phyloP scores from a whole-genome alignment of 1,140 invertebrate species.

The Metopolophium dirhodum region DNA sequence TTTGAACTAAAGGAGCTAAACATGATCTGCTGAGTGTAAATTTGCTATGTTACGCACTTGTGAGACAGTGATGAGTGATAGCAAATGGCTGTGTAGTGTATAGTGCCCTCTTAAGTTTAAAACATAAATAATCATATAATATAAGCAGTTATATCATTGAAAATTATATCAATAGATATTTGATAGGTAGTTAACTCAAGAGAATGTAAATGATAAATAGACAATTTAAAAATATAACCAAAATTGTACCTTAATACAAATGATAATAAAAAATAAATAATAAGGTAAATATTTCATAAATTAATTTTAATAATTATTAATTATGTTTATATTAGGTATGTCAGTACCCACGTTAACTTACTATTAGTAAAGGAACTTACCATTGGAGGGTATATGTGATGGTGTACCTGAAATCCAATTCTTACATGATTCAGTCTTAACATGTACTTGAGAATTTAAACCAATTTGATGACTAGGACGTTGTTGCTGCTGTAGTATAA shows the following conservation, averaged over 20 bases:
- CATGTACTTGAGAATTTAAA: constrained; percentile 51
- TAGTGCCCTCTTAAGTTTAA: neutral
- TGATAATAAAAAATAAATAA: neutral
- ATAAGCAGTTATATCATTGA: neutral
- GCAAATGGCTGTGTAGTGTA: too few relatives aligned
- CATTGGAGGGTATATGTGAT: constrained; percentile 52
- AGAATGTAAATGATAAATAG: neutral
- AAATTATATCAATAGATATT: too few relatives aligned
- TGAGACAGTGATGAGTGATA: too few relatives aligned
- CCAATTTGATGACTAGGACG: constrained; percentile 52
- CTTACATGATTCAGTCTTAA: constrained; percentile 52
- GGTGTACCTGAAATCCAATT: constrained; percentile 46
- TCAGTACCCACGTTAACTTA: constrained; percentile 10
- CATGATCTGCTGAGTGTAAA: too few relatives aligned
- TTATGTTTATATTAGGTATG: neutral
- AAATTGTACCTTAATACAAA: neutral
- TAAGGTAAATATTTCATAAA: neutral
- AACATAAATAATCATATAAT: neutral
- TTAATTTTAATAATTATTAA: neutral
- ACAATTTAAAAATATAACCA: neutral
- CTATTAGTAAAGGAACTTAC: constrained; percentile 51
- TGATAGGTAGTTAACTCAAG: neutral
- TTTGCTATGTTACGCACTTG: too few relatives aligned
- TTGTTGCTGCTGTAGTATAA: constrained; percentile 37
- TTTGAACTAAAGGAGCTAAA: too few relatives aligned